A percentile compares a stretch with the other conserved stretches of the same genome.
Evolutionary conservation across 2,797 vertebrate species (phyloP).

Genomic region (Schizothorax lantsangensis): DNA sequence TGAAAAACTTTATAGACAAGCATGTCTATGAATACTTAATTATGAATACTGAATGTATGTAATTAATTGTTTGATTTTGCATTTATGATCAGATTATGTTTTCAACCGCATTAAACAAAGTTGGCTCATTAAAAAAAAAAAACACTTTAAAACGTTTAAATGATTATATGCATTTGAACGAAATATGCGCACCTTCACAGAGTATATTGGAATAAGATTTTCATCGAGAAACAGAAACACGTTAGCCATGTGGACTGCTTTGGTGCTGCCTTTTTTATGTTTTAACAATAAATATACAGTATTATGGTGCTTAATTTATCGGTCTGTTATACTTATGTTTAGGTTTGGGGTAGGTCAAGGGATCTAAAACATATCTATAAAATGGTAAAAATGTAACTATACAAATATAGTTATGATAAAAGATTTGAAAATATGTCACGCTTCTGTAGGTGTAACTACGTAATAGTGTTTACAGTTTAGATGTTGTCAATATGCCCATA

Average conservation of each 20-base stretch:
- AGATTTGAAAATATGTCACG: background rate
- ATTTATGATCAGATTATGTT: background rate
- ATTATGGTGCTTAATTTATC: background rate
- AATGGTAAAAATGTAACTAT: background rate
- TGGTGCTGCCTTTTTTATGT: background rate
- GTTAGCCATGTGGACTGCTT: background rate
- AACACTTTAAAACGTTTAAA: background rate
- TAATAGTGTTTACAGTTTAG: background rate
- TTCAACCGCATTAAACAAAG: background rate
- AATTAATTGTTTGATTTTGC: background rate
- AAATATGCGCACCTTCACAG: background rate
- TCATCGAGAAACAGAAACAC: background rate
- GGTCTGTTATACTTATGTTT: background rate
- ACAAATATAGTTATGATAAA: background rate
- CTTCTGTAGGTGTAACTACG: background rate
- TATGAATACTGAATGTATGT: background rate
- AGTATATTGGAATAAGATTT: too few relatives aligned
- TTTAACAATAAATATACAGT: background rate
- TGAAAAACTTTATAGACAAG: background rate
- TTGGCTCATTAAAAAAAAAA: background rate
- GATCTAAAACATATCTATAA: background rate
- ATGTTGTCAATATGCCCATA: background rate
- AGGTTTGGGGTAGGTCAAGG: too few relatives aligned
- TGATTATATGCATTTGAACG: background rate
- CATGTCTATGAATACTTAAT: background rate